Conservation (phyloP, 2,113 vertebrate species). For the Clarias magur region DNA sequence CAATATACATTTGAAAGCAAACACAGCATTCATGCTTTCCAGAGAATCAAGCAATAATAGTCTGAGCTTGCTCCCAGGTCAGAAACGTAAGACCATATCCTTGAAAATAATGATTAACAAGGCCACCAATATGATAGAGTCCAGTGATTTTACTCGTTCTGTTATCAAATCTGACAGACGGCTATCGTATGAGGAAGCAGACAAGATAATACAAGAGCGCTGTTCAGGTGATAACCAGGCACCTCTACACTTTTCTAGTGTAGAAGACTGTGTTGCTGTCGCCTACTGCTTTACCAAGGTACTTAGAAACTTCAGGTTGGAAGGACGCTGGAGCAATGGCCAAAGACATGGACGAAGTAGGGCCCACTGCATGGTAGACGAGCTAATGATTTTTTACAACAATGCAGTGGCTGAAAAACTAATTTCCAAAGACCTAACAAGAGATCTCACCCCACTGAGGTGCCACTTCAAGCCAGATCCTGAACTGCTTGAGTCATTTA, state of each 20-base stretch:
- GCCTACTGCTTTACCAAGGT: conserved; percentile 35
- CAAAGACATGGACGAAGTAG: neutral
- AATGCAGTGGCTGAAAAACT: conserved; percentile 42
- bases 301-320: conserved; percentile 27
- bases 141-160: conserved; percentile 1
- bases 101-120: conserved; percentile 30
- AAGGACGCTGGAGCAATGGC: conserved; percentile 12
- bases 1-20: too few species aligned
- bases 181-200: conserved; percentile 34
- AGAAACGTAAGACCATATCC: conserved; percentile 26
- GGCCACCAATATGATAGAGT: conserved; percentile 9
- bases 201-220: conserved; percentile 29
- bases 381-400: conserved; percentile 51
- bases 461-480: conserved; percentile 40
- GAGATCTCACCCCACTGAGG: conserved; percentile 43
- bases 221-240: neutral
- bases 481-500: conserved; percentile 18
- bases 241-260: conserved; percentile 17
- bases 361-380: conserved; percentile 47
- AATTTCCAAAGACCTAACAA: conserved; percentile 25
- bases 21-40: conserved; percentile 19
- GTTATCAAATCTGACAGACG: neutral
- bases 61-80: neutral
- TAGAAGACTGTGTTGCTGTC: conserved; percentile 32
- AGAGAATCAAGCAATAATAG: neutral